Base-by-base conservation (phyloP, 2,113 vertebrate genomes). In the Nipponia nippon region DNA sequence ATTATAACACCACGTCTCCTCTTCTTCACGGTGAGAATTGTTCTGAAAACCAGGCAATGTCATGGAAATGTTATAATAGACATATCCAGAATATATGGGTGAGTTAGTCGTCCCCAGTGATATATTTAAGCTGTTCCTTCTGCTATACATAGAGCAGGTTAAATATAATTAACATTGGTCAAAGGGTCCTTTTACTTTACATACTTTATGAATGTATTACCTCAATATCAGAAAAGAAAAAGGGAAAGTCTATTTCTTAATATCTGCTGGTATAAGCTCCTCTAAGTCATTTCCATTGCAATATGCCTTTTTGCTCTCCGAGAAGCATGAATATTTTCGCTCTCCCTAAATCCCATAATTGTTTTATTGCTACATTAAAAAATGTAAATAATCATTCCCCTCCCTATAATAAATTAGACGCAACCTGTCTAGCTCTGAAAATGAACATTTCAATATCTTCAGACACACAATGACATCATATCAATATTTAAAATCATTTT, bases 401-500 rank as follows among this genome's bases (percentile, higher is more conserved):
- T 96, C 96, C 92, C 92, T 95, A 93, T 97, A 98, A 98, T 98
- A 98, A 98, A 98, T 98, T 98, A 98, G 97, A 97, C 7, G 26
- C 98, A 98, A 98, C 91, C 98, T 98, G 98, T 98, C 99, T 98
- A 97, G 98, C 98, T 98, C 96, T 52, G 98, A 98, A 99, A 99
- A 99, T 99, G 99, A 99, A 99, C 98, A 99, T 99, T 98, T 98
- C 99, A 99, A 98, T 99, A 98, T 99, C 98, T 99, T 98, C 98
- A 98, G 98, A 98, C 98, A 97, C 98, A 98, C 98, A 98, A 98
- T 99, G 98, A 98, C 99, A 99, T 98, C 96, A 97, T 99, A 99
- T 99, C 99, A 99, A 99, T 99, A 99, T 99, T 99, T 99, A 99
- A 99, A 99, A 98, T 97, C 98, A 98, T 99, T 99, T 99, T 99